phyloP scores from a whole-genome alignment of 2,113 vertebrate species.

The Haliaeetus leucogaster region DNA sequence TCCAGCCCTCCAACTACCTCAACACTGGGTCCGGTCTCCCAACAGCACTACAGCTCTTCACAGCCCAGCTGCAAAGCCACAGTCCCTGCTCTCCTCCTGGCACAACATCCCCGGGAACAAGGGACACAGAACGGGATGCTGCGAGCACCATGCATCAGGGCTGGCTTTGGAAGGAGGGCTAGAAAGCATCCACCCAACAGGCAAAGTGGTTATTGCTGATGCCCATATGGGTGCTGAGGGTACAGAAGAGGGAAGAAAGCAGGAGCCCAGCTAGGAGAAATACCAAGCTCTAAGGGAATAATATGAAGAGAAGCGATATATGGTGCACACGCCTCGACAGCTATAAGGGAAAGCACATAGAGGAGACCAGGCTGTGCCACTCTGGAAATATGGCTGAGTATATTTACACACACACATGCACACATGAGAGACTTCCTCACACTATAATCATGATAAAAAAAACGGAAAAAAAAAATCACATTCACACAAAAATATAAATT shows the following conservation, averaged over 20 bases:
- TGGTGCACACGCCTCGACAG: neutral
- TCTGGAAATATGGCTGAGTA: slow-evolving; percentile 80
- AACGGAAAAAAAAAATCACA: slow-evolving; percentile 74
- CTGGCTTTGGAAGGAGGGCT: neutral
- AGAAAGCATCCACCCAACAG: neutral
- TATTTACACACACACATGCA: slow-evolving; percentile 87
- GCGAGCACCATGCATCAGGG: accelerated
- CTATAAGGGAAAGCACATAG: neutral
- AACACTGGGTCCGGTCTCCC: neutral
- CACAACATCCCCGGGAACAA: neutral
- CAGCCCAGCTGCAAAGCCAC: neutral
- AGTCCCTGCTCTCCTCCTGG: neutral
- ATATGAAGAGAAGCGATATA: neutral
- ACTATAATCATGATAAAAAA: slow-evolving; percentile 79
- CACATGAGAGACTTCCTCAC: slow-evolving; percentile 77
- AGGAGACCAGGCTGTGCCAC: slow-evolving; percentile 67
- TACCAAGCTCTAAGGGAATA: neutral
- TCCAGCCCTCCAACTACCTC: neutral
- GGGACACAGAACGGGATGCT: neutral
- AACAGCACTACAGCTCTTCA: neutral
- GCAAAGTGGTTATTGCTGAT: slow-evolving; percentile 54
- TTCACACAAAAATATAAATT: slow-evolving; percentile 98
- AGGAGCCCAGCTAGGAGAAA: neutral
- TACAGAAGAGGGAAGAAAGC: neutral
- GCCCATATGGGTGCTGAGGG: neutral